Conservation (phyloP, 2,888 invertebrate genomes). For the Coronaproctus castanopsis region DNA sequence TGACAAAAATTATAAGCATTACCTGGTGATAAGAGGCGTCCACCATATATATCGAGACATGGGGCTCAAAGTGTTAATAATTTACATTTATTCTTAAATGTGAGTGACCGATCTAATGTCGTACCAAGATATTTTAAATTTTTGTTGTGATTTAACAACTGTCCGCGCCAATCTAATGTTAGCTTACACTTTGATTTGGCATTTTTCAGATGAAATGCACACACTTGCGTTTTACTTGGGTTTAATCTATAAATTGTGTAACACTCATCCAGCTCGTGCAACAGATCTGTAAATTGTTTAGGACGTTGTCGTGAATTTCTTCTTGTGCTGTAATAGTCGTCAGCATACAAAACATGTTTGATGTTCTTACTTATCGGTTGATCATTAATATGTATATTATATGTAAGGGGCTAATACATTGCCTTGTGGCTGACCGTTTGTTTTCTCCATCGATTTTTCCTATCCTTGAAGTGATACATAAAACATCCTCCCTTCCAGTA, state of each 20-base stretch:
- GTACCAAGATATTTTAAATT: not conserved
- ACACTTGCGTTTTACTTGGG: not conserved
- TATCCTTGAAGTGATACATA: not conserved
- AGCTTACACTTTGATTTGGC: not conserved
- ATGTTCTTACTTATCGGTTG: not conserved
- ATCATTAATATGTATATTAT: not conserved
- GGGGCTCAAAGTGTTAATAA: no score
- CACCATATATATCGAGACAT: no score
- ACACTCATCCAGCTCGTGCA: not conserved
- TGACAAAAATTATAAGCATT: no score
- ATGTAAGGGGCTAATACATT: not conserved
- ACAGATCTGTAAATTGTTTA: not conserved
- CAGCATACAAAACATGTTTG: not conserved
- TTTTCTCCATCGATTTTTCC: not conserved
- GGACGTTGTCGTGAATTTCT: not conserved
- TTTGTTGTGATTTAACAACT: not conserved
- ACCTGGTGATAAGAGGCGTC: no score
- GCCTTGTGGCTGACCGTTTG: not conserved
- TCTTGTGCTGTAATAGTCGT: not conserved
- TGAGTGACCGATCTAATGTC: not conserved
- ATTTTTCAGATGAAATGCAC: not conserved
- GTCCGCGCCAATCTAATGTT: not conserved
- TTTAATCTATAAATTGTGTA: not conserved
- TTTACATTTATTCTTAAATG: not conserved
- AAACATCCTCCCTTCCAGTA: not conserved